Evolutionary conservation across 2,888 invertebrate species (phyloP), one percentile per base, ranked within the genome.

Genomic region (Sphecodes monilicornis): DNA sequence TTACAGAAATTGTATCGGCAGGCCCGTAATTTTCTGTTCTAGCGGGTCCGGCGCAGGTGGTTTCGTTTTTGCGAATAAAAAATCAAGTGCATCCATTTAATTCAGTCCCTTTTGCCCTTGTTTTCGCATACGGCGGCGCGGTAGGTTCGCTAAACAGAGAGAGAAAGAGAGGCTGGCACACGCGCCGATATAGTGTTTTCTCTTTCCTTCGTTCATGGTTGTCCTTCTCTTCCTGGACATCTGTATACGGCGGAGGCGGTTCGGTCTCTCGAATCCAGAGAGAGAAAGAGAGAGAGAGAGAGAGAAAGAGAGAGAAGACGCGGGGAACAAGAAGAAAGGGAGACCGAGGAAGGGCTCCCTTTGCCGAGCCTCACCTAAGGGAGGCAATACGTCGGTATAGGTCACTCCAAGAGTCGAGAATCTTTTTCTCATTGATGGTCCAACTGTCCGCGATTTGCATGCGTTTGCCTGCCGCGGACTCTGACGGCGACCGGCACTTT

Each of bases 381-480:
- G 80, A 76, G 74, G 60, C 76, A 78, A 78, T 70, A 77, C 78
- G 83, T 39, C 71, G 79, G 50, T 91, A 91, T 85, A 87, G 87
- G 84, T 78, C 76, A 87, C 87, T 91, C 85, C 91, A 91, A 88
- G 87, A 87, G 78, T 69, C 26, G 36, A 50, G 73, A 29, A 16
- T 50, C 83, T 71, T 26, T 60, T n/a, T 64, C 36, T 32, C 43
- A 46, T 46, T 54, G 46, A 78, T 64, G 64, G 29, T 32, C 32
- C 32, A 64, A 72, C 29, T 71, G 29, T 22, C 46, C 18, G 26
- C 46, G 32, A 50, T 22, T 72, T 32, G 50, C 26, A 46, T 32
- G 32, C 26, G 18, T 22, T 26, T 46, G 39, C 10, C 13, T 43
- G 68, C 11, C 36, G 32, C 57, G 26, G 26, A 5, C 57, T 57